Evolutionary conservation across 1,140 invertebrate species (phyloP).

Genomic region (Leptopilina clavipes): DNA sequence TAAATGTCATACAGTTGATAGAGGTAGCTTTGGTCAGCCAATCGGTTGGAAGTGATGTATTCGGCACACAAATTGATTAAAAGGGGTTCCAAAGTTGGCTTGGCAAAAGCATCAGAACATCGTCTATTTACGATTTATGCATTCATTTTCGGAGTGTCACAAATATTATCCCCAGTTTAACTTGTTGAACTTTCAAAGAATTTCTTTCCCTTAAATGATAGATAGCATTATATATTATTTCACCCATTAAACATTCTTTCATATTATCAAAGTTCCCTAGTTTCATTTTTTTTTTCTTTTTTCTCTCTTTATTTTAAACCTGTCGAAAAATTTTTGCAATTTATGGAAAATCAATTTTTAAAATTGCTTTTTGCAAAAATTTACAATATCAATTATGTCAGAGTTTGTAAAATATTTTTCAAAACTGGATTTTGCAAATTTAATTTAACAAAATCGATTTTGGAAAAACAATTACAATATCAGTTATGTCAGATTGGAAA

Average conservation of each 20-base stretch:
- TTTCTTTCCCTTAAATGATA: background rate
- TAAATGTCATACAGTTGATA: conserved; percentile 10
- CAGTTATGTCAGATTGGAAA: too few relatives aligned
- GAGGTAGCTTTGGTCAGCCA: conserved; percentile 27
- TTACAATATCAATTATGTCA: too few relatives aligned
- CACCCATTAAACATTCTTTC: too few relatives aligned
- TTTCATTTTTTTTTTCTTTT: background rate
- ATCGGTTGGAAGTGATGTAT: conserved; percentile 34
- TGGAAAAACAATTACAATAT: too few relatives aligned
- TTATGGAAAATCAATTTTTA: too few relatives aligned
- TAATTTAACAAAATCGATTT: too few relatives aligned
- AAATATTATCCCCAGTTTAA: conserved; percentile 12
- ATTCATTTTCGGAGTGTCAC: background rate
- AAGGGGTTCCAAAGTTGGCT: conserved; percentile 11
- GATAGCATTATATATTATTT: background rate
- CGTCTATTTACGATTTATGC: conserved; percentile 25
- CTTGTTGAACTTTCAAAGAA: background rate
- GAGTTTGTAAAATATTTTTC: too few relatives aligned
- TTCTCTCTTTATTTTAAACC: too few relatives aligned
- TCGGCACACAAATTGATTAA: conserved; percentile 31
- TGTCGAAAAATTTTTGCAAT: too few relatives aligned
- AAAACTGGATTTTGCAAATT: too few relatives aligned
- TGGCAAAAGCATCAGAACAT: conserved; percentile 22
- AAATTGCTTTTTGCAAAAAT: too few relatives aligned
- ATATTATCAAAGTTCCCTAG: too few relatives aligned